phyloP scores from a whole-genome alignment of 1,140 invertebrate genomes.

The Agrypnia vestita region DNA sequence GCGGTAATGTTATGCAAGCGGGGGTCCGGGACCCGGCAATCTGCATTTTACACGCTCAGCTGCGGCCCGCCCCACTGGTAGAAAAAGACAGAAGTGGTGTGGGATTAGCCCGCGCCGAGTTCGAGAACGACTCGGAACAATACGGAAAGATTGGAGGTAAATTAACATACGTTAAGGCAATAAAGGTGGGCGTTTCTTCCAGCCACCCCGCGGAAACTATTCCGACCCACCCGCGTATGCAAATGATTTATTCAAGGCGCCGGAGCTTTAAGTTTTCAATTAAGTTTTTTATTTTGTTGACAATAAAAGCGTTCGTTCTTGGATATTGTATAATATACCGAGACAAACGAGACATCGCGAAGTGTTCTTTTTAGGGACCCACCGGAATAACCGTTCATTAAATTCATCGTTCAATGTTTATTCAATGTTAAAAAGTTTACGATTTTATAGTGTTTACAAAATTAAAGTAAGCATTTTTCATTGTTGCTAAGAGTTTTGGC shows the following conservation, averaged over 20 bases:
- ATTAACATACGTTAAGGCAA: slow-evolving; percentile 52
- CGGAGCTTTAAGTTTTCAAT: slow-evolving; percentile 20
- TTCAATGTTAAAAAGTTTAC: too few species aligned
- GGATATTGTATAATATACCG: too few species aligned
- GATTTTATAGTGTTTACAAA: too few species aligned
- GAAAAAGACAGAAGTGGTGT: slow-evolving; percentile 39
- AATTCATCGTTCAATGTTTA: too few species aligned
- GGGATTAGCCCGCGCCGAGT: slow-evolving; percentile 17
- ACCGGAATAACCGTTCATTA: too few species aligned
- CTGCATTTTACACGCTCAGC: slow-evolving; percentile 59
- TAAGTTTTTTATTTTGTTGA: slow-evolving; percentile 23
- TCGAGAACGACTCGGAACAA: slow-evolving; percentile 40
- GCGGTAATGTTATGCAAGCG: slow-evolving; percentile 56
- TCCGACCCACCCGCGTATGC: slow-evolving; percentile 24
- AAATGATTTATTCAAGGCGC: slow-evolving; percentile 40
- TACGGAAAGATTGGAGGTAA: slow-evolving; percentile 48
- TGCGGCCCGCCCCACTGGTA: slow-evolving; percentile 32
- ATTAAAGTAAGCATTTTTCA: too few species aligned
- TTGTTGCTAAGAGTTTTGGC: too few species aligned
- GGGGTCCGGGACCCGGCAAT: slow-evolving; percentile 52
- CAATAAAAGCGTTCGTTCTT: neutral
- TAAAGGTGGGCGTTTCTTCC: slow-evolving; percentile 19
- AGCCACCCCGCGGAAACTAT: slow-evolving; percentile 22
- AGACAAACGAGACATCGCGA: too few species aligned
- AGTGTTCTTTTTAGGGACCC: too few species aligned